Base-by-base conservation (phyloP, 1,140 invertebrate species). In the Diachasmimorpha longicaudata region DNA sequence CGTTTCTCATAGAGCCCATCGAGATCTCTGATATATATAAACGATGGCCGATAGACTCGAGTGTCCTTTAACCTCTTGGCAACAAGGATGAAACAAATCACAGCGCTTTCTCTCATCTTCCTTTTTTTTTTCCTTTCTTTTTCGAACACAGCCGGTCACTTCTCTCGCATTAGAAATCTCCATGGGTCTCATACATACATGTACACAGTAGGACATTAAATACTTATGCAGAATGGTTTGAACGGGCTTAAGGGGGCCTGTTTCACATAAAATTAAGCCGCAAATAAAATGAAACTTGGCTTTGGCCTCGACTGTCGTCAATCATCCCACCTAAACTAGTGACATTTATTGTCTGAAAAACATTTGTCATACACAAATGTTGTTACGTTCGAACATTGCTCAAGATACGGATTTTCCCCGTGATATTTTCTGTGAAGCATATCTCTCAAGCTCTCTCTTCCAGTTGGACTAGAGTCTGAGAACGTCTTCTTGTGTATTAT, bases 271-370 rank as follows among this genome's bases (percentile, higher is more conserved):
- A 85, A 85, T 84, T 84, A 83, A 84, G 82, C 82, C 79, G 82
- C 83, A 84, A 82, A 48, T 72, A 55, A 55, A 55, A 72, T 52
- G 23, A 63, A 63, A 73, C 71, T 63, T 66, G 71, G 55, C 52
- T 19, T 63, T 39, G 37, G 25, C 46, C 52, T 19, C 14, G 52
- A 63, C 58, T 63, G 78, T 79, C 78, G 80, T 85, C 82, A 85
- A 85, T 85, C 83, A 84, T 80, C 76, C 63, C 75, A 70, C 81
- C 82, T 82, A 84, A 84, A 82, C 83, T 83, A 85, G 83, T 74
- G 85, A 86, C 85, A 75, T 85, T 86, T 84, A 86, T 78, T 82
- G 84, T 84, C 82, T 78, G 72, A 82, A 79, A 83, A 86, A 85
- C 82, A 81, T 85, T 85, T 86, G 85, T 86, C 85, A 84, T 86